Evolutionary conservation across 35 echinoderm and acorn worm genomes (phyloP).

Genomic region (Acanthaster planci): DNA sequence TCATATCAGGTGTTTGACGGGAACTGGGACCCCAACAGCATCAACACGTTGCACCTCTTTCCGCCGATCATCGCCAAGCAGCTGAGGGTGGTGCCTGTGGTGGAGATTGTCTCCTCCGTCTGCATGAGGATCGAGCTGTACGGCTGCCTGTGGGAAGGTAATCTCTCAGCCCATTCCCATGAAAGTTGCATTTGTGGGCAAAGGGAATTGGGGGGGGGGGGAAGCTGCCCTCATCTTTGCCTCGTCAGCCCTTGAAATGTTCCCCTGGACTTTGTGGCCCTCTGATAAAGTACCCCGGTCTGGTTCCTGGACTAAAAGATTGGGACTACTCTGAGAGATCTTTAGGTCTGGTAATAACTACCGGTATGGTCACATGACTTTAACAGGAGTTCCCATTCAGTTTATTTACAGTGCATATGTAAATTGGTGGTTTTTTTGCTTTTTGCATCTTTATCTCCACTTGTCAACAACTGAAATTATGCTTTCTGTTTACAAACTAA

Average conservation of each 20-base stretch:
- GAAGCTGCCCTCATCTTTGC: too few species aligned
- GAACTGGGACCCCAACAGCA: slow-evolving; percentile 59
- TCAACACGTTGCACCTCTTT: slow-evolving; percentile 54
- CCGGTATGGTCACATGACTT: too few species aligned
- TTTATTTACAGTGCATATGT: too few species aligned
- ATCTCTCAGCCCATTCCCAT: background rate
- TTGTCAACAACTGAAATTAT: too few species aligned
- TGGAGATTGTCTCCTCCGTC: slow-evolving; percentile 36
- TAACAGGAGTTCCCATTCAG: too few species aligned
- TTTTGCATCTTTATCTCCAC: too few species aligned
- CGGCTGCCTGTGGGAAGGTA: slow-evolving; percentile 91
- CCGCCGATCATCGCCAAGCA: slow-evolving; percentile 71
- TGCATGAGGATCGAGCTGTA: slow-evolving; percentile 89
- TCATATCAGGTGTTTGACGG: slow-evolving; percentile 66
- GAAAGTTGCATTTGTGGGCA: background rate
- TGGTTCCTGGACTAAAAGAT: too few species aligned
- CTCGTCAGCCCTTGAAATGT: background rate
- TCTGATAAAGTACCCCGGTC: background rate
- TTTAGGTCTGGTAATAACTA: too few species aligned
- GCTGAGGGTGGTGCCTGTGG: slow-evolving; percentile 71
- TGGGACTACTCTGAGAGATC: too few species aligned
- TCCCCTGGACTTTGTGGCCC: background rate
- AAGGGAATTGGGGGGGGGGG: background rate
- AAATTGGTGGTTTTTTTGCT: too few species aligned
- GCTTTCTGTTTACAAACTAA: too few species aligned